Evolutionary conservation across 2,113 vertebrate genomes (phyloP).

Genomic region (Thunnus maccoyii): DNA sequence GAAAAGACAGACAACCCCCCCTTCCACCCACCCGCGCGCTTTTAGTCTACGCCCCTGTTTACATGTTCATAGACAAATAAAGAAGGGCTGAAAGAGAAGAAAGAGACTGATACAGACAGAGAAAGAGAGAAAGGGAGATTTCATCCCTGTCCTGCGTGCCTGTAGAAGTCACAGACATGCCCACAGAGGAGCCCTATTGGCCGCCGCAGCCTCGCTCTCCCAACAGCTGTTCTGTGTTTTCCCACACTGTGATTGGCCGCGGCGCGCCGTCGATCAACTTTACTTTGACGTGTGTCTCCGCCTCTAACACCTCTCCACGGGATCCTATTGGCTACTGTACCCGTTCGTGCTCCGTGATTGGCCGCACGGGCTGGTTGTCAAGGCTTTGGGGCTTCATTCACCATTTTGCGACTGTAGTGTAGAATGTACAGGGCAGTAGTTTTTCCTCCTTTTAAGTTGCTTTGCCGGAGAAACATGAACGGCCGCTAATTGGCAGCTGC

Average conservation of each 20-base stretch:
- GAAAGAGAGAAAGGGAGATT: constrained; percentile 26
- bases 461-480: constrained; percentile 82
- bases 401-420: constrained; percentile 98
- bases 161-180: constrained; percentile 60
- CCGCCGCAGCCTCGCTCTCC: constrained; percentile 82
- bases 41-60: background rate
- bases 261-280: constrained; percentile 59
- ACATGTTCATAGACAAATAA: constrained; percentile 15
- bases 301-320: constrained; percentile 40
- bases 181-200: constrained; percentile 79
- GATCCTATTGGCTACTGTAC: constrained; percentile 84
- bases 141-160: constrained; percentile 65
- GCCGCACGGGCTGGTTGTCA: constrained; percentile 88
- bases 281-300: constrained; percentile 69
- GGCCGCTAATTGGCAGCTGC: constrained; percentile 65
- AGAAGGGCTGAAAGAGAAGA: background rate
- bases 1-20: background rate
- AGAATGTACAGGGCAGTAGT: constrained; percentile 88
- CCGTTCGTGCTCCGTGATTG: constrained; percentile 85
- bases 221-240: constrained; percentile 89
- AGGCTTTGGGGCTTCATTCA: constrained; percentile 94
- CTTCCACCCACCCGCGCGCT: background rate
- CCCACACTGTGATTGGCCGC: constrained; percentile 83
- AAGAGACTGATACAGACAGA: constrained; percentile 26
- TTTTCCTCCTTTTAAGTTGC: constrained; percentile 84